Base-by-base conservation (phyloP, 1,140 invertebrate species). In the Drosophila elegans region DNA sequence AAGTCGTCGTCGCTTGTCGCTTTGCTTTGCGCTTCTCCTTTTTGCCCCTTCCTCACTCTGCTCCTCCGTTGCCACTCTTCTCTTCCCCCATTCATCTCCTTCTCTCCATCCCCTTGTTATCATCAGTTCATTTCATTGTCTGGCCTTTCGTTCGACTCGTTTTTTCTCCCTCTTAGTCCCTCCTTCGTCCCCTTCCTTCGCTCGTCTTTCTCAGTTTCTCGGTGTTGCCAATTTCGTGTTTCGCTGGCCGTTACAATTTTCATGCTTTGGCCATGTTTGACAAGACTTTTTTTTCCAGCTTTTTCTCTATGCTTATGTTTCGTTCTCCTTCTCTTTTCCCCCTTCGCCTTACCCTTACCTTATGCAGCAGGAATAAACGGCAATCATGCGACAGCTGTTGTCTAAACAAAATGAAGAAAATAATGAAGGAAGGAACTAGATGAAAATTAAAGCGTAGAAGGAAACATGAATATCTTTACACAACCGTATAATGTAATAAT, bases 191-290 rank as follows among this genome's bases (percentile, higher is more conserved):
- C 12, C 53, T 27, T 12, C 21, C 36, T 51, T 66, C 7, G 29
- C 29, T 36, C 38, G 36, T 6, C 13, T 52, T 44, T 68, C 25
- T 38, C 46, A 42, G 13, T 42, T 42, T 64, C 48, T 51, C 29
- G 34, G 46, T 61, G 56, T 71, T 83, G 68, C 74, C 81, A 85
- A 78, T 74, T 86, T 74, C 38, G 53, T 74, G 46, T 75, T 80
- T 56, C 55, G 48, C 60, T 74, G 64, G 41, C 55, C 56, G 81
- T 71, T 85, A 85, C 77, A 85, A 77, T 71, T 80, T 83, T 78
- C 63, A 68, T 80, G 63, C 52, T 55, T 60, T 71, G 52, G 42
- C 48, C 54, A 76, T 81, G 66, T 81, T 85, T 75, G 78, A 62
- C 61, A 80, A 71, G 69, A 78, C 68, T 60, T 63, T 63, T 71